Percentiles rank a stretch among this genome's conserved stretches.
These are phyloP conservation scores for Fulica atra DNA, from an alignment of 2,113 vertebrate species.

Conservation along the genomic window DNA sequence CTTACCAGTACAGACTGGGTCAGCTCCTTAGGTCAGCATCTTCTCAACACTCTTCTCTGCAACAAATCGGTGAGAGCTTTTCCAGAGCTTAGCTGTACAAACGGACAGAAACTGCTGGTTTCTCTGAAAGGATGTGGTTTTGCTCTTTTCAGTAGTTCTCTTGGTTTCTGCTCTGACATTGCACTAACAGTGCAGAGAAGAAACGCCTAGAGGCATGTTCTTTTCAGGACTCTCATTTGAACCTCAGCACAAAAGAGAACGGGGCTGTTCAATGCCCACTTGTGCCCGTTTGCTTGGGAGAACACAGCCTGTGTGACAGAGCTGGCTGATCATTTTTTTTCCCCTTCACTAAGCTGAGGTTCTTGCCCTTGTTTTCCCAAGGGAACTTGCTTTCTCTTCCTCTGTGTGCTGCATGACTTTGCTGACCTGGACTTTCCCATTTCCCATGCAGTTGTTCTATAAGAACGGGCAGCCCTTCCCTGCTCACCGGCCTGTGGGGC, in stretches of 20 bases:
- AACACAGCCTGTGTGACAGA: not conserved
- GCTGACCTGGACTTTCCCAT: conserved; percentile 6
- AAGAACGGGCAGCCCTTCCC: conserved; percentile 98
- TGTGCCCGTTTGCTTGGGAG: not conserved
- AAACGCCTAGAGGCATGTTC: not conserved
- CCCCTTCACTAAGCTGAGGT: not conserved
- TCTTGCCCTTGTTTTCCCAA: not conserved
- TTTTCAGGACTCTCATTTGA: not conserved
- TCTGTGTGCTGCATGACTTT: not conserved
- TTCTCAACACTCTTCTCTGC: not conserved
- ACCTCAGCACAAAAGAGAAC: not conserved
- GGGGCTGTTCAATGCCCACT: not conserved
- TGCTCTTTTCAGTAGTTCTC: not conserved
- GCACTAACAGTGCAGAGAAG: not conserved
- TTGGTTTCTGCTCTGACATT: not conserved
- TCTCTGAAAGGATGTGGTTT: not conserved
- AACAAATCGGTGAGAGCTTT: not conserved
- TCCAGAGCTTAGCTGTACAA: not conserved
- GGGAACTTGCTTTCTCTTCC: not conserved
- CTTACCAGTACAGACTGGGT: not conserved
- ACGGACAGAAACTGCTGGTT: not conserved
- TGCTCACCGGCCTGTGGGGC: conserved; percentile 87
- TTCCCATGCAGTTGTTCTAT: conserved; percentile 87
- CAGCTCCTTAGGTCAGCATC: not conserved
- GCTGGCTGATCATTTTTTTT: not conserved